These are phyloP conservation scores for Cynodonichthys magdalenae DNA, from an alignment of 2,797 vertebrate species.

Conservation along the genomic window DNA sequence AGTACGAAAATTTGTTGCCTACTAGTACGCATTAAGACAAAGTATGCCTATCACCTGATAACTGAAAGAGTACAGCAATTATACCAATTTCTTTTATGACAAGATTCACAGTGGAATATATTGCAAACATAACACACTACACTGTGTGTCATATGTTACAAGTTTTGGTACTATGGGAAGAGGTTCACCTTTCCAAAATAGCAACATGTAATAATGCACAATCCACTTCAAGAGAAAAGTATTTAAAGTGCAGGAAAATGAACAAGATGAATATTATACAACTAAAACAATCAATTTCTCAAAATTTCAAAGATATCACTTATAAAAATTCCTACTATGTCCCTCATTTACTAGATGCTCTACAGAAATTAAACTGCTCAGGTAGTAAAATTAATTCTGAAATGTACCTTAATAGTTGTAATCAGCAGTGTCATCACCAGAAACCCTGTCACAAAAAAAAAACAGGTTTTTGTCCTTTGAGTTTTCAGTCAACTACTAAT, in stretches of 20 bases:
- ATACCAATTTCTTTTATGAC: conserved; percentile 10
- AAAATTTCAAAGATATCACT: neutral
- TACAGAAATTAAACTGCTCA: conserved; percentile 36
- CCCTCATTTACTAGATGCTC: conserved; percentile 16
- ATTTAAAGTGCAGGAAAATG: conserved; percentile 66
- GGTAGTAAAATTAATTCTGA: neutral
- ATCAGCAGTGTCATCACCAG: neutral
- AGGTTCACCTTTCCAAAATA: conserved; percentile 5
- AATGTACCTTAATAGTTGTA: conserved; percentile 1
- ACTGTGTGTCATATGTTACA: conserved; percentile 8
- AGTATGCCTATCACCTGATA: neutral
- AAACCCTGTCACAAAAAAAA: conserved; percentile 5
- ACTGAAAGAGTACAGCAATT: conserved; percentile 12
- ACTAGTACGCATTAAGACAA: neutral
- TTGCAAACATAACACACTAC: conserved; percentile 16
- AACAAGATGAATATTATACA: neutral
- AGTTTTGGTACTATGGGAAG: conserved; percentile 3
- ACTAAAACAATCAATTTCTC: neutral
- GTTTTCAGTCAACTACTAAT: neutral
- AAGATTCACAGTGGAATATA: conserved; percentile 59
- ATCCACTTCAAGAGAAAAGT: conserved; percentile 27
- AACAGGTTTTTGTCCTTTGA: neutral
- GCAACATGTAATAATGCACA: conserved; percentile 7
- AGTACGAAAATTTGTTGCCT: neutral
- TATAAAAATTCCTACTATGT: conserved; percentile 6